Evolutionary conservation across 1,140 invertebrate species (phyloP).

Genomic region (Bilobella aurantiaca): DNA sequence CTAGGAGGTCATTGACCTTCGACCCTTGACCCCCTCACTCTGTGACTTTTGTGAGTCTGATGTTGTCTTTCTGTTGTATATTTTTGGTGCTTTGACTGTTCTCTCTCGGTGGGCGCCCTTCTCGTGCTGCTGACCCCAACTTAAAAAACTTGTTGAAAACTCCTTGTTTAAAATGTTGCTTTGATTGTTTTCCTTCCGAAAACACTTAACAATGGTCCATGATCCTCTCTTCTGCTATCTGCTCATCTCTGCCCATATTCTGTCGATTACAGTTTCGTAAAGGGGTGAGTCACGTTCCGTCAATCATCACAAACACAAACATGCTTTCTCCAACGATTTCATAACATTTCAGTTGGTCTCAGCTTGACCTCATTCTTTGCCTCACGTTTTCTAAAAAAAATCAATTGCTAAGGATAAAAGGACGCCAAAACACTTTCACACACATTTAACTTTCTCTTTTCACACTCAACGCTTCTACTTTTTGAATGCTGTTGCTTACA

Average conservation of each 20-base stretch:
- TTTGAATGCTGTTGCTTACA: too few relatives aligned
- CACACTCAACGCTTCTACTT: too few relatives aligned
- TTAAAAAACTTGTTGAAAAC: too few relatives aligned
- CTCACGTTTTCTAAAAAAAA: neutral
- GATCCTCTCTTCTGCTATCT: constrained; percentile 23
- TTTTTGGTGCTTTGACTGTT: constrained; percentile 35
- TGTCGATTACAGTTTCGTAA: constrained; percentile 34
- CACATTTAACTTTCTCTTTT: too few relatives aligned
- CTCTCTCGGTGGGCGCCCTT: constrained; percentile 34
- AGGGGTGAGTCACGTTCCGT: constrained; percentile 34
- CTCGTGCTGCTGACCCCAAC: constrained; percentile 21
- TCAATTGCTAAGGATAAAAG: too few relatives aligned
- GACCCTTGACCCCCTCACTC: constrained; percentile 16
- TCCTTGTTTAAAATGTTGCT: too few relatives aligned
- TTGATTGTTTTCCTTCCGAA: too few relatives aligned
- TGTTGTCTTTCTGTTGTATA: neutral
- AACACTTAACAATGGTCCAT: too few relatives aligned
- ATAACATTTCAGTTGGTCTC: neutral
- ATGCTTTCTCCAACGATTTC: neutral
- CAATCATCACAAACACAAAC: constrained; percentile 14
- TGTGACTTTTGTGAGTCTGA: constrained; percentile 35
- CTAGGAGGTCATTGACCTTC: too few relatives aligned
- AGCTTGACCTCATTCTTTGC: neutral
- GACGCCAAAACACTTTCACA: too few relatives aligned
- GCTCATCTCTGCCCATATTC: constrained; percentile 25